A percentile compares a stretch with the other conserved stretches of the same genome.
Conservation (phyloP, 2,113 vertebrate species). For the Bufo gargarizans region DNA sequence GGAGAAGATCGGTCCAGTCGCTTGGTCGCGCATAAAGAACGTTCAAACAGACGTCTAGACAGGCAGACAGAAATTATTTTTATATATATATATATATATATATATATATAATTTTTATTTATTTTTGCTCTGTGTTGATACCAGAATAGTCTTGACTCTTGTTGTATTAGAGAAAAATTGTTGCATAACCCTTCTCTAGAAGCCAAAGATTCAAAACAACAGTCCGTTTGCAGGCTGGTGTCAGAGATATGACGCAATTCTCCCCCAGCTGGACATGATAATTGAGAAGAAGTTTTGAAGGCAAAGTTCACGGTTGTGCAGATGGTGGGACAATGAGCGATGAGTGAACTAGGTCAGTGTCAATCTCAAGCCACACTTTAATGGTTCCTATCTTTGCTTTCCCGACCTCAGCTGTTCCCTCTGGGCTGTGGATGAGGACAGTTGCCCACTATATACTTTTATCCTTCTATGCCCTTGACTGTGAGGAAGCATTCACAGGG, state of each 20-base stretch:
- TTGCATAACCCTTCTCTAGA: not conserved
- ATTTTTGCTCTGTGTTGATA: too few species aligned
- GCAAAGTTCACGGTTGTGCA: slow-evolving; percentile 93
- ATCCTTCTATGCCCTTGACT: slow-evolving; percentile 79
- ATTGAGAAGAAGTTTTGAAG: slow-evolving; percentile 94
- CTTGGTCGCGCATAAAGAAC: too few species aligned
- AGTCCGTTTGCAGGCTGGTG: slow-evolving; percentile 84
- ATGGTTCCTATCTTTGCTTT: slow-evolving; percentile 80
- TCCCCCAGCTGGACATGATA: slow-evolving; percentile 96
- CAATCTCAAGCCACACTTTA: slow-evolving; percentile 82
- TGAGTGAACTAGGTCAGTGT: slow-evolving; percentile 87
- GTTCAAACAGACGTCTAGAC: too few species aligned
- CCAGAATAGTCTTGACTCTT: too few species aligned
- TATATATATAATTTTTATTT: too few species aligned
- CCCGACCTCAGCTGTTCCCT: slow-evolving; percentile 76
- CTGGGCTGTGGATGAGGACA: slow-evolving; percentile 68
- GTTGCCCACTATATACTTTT: slow-evolving; percentile 68
- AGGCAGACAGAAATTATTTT: too few species aligned
- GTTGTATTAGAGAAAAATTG: not conserved
- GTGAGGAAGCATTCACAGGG: slow-evolving; percentile 67
- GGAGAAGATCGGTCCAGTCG: too few species aligned
- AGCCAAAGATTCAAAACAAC: slow-evolving; percentile 78
- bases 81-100: too few species aligned
- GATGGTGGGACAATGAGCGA: slow-evolving; percentile 90
- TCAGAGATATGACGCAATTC: slow-evolving; percentile 89